Evolutionary conservation across 2,113 vertebrate species (phyloP).

Genomic region (Danio rerio): DNA sequence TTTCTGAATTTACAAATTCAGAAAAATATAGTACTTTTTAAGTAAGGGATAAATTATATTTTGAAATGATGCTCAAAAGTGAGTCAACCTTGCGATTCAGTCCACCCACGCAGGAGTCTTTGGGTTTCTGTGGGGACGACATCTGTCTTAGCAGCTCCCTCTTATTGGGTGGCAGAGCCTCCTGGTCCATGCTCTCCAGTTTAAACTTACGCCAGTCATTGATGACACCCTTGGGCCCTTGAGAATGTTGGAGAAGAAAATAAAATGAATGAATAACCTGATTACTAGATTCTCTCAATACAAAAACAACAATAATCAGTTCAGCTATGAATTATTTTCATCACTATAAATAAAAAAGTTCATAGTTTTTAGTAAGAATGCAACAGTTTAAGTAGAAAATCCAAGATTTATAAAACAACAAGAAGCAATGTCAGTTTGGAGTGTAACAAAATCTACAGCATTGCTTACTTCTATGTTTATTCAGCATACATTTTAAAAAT

Average conservation of each 20-base stretch:
- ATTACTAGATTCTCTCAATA: neutral
- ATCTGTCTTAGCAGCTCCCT: constrained; percentile 92
- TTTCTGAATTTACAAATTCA: no score
- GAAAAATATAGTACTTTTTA: neutral
- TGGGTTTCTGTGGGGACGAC: constrained; percentile 84
- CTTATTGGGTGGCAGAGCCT: constrained; percentile 82
- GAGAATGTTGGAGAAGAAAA: constrained; percentile 4
- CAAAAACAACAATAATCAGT: neutral
- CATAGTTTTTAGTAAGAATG: no score
- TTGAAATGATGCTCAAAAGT: neutral
- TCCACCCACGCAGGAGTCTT: constrained; percentile 78
- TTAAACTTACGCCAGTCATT: constrained; percentile 98
- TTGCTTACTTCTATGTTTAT: no score
- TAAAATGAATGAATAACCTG: neutral
- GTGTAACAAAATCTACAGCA: no score
- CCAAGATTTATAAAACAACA: no score
- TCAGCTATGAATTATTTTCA: no score
- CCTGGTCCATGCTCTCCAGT: constrained; percentile 88
- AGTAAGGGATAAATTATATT: constrained; percentile 35
- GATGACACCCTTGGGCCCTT: constrained; percentile 98
- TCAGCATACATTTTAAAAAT: no score
- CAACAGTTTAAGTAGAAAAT: no score
- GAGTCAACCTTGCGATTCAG: constrained; percentile 87
- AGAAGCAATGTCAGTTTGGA: no score
- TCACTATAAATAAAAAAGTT: no score